A percentile compares a stretch with the other conserved stretches of the same genome.
phyloP scores from a whole-genome alignment of 2,888 invertebrate species.

The Nomada goodeniana region DNA sequence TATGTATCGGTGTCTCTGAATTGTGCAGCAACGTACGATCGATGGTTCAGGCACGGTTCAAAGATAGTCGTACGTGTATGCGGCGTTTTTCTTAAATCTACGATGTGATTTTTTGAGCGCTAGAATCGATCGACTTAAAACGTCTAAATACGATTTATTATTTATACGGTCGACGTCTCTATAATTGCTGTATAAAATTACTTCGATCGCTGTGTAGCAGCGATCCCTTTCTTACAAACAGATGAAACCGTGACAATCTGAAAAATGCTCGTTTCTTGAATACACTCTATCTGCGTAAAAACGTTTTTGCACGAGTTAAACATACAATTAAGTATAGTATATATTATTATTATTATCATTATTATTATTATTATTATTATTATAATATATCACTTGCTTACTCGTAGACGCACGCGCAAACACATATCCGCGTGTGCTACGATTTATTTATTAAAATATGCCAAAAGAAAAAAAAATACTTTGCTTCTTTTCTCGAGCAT shows the following conservation, averaged over 20 bases:
- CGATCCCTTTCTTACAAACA: conserved; percentile 42
- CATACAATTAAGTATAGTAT: conserved; percentile 49
- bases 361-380: no score
- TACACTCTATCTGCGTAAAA: conserved; percentile 50
- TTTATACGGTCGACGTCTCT: conserved; percentile 23
- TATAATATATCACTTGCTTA: conserved; percentile 68
- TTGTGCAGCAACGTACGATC: conserved; percentile 2
- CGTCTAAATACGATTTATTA: conserved; percentile 33
- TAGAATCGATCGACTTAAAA: conserved; percentile 60
- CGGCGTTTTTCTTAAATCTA: conserved; percentile 46
- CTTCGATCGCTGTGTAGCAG: neutral
- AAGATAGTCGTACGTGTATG: conserved; percentile 29
- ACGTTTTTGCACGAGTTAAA: conserved; percentile 61
- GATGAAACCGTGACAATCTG: conserved; percentile 50
- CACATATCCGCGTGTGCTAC: conserved; percentile 20
- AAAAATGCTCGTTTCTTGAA: conserved; percentile 27
- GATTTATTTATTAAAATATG: conserved; percentile 27
- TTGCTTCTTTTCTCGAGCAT: conserved; percentile 16
- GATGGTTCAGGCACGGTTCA: conserved; percentile 50
- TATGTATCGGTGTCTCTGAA: neutral
- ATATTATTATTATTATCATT: neutral
- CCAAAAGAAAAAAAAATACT: conserved; percentile 12
- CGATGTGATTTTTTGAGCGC: conserved; percentile 64
- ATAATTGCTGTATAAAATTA: conserved; percentile 67
- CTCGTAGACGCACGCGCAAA: conserved; percentile 40